These are phyloP conservation scores for Siphlonurus alternatus DNA, from an alignment of 2,888 invertebrate species.

Conservation along the genomic window DNA sequence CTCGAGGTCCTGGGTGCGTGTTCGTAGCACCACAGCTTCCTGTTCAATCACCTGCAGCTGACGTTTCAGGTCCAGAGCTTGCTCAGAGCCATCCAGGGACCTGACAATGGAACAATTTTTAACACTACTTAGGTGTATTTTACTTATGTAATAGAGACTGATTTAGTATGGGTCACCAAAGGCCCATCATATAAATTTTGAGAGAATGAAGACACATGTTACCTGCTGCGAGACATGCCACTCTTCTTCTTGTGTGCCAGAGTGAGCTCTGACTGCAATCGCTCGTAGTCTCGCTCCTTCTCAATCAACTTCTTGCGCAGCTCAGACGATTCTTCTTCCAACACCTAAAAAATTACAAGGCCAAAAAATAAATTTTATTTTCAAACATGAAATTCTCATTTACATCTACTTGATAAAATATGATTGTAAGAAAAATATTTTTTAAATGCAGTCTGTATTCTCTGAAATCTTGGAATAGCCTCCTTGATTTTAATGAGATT, in stretches of 20 bases:
- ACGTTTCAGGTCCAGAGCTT: slow-evolving; percentile 49
- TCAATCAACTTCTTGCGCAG: slow-evolving; percentile 59
- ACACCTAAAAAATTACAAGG: slow-evolving; percentile 28
- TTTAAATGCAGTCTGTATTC: too few relatives aligned
- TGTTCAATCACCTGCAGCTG: slow-evolving; percentile 63
- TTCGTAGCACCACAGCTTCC: slow-evolving; percentile 49
- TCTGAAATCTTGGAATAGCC: too few relatives aligned
- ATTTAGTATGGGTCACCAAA: background rate
- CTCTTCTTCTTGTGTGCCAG: slow-evolving; percentile 43
- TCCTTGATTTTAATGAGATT: too few relatives aligned
- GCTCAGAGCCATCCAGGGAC: slow-evolving; percentile 35
- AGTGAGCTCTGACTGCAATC: slow-evolving; percentile 52
- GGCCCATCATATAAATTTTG: background rate
- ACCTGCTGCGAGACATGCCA: slow-evolving; percentile 45
- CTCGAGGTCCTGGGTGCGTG: slow-evolving; percentile 50
- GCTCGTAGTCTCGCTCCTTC: slow-evolving; percentile 65
- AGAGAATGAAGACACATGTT: slow-evolving; percentile 20
- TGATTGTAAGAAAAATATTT: too few relatives aligned
- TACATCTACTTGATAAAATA: too few relatives aligned
- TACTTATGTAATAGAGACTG: background rate
- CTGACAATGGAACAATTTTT: slow-evolving; percentile 26
- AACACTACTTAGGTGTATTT: background rate
- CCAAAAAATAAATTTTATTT: slow-evolving; percentile 14
- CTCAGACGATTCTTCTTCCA: slow-evolving; percentile 57
- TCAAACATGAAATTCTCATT: too few relatives aligned